Evolutionary conservation across 2,888 invertebrate species (phyloP), one percentile per base, ranked within the genome.

Genomic region (Drosophila nr. medialis): DNA sequence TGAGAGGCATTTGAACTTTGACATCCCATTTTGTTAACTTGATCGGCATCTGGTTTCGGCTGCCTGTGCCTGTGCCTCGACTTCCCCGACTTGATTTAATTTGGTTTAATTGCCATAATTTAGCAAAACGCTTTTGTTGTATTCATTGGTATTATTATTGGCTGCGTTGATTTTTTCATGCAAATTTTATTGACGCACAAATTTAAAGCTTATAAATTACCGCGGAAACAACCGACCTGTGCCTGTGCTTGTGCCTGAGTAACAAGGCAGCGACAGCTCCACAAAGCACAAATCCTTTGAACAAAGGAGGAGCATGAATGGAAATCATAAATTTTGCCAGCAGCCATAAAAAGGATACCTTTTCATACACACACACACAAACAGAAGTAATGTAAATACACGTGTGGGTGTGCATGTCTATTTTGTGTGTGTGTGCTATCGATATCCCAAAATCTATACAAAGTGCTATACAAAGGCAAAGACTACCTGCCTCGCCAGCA

Each of bases 101-200:
- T 89, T 75, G 77, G 59, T 81, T 84, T 87, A 87, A 87, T 87
- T 87, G 90, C 79, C 82, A 83, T 88, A 88, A 90, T 86, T 81
- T 72, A 59, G 64, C 15, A 40, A 62, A 50, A 42, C 42, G 72
- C 66, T 78, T 72, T 76, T 72, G 71, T 70, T 68, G 29, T 64
- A 24, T 21, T 18, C 11, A 30, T 61, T 75, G 38, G 59, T 78
- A 50, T 55, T 77, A 54, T 75, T 77, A 54, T 73, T 56, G 63
- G 62, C 34, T 56, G 40, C 72, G 65, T 73, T 72, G 72, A 64
- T 72, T 72, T 80, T 70, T 68, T 40, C 68, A 82, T 80, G 86
- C 69, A 80, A 88, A 90, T 83, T 81, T 80, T 73, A 81, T 76
- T 80, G 80, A 53, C 58, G 65, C 65, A 62, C 70, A 65, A 72